These are phyloP conservation scores for Oeneis ivallda DNA, from an alignment of 2,888 invertebrate genomes.

Conservation along the genomic window DNA sequence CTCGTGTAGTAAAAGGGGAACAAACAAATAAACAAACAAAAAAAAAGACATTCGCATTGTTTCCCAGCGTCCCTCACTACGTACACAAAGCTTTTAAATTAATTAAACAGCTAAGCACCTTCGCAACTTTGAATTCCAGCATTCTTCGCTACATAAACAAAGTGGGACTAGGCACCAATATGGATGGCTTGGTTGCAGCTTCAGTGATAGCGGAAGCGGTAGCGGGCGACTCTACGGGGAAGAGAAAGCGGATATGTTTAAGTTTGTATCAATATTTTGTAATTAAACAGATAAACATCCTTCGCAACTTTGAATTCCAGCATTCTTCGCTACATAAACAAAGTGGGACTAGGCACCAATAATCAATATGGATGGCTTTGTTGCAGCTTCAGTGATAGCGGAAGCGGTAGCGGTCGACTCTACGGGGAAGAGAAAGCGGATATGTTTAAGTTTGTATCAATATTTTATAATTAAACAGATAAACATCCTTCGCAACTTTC, in stretches of 20 bases:
- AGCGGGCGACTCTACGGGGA: not conserved
- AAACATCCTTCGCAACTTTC: constrained; percentile 53
- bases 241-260: not conserved
- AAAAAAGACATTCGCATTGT: constrained; percentile 28
- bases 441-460: too few relatives aligned
- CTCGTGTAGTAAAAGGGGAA: constrained; percentile 8
- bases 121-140: constrained; percentile 51
- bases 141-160: constrained; percentile 45
- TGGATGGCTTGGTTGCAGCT: constrained; percentile 21
- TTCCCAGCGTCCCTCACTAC: constrained; percentile 11
- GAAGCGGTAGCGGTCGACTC: too few relatives aligned
- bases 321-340: too few relatives aligned
- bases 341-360: too few relatives aligned
- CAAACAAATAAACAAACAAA: constrained; percentile 7
- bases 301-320: not conserved
- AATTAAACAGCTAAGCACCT: constrained; percentile 67
- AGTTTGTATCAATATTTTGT: too few relatives aligned
- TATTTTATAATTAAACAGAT: constrained; percentile 73
- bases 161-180: constrained; percentile 19
- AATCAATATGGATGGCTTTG: too few relatives aligned
- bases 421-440: too few relatives aligned
- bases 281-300: not conserved
- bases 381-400: too few relatives aligned
- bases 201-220: constrained; percentile 28
- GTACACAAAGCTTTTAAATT: constrained; percentile 63